These are phyloP conservation scores for Centropus unirufus DNA, from an alignment of 2,113 vertebrate species.

Conservation along the genomic window DNA sequence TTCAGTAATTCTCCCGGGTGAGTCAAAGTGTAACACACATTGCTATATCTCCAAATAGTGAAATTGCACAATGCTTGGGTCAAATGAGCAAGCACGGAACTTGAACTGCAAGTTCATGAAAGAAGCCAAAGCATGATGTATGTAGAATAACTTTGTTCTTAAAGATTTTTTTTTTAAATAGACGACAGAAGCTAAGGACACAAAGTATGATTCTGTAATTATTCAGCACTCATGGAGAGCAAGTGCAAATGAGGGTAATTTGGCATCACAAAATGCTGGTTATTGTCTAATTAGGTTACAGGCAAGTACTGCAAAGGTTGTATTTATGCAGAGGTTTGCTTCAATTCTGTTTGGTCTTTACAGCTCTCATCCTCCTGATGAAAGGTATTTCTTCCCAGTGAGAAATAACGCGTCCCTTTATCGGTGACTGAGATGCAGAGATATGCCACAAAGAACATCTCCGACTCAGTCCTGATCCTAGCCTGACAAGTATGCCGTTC, in stretches of 20 bases:
- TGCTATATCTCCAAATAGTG: not conserved
- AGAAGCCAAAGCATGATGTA: not conserved
- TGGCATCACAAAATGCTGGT: not conserved
- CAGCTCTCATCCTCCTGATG: not conserved
- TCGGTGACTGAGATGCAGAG: not conserved
- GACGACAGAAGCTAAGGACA: not conserved
- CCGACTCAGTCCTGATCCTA: not conserved
- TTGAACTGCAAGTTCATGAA: not conserved
- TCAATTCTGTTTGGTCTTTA: not conserved
- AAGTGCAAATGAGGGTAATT: not conserved
- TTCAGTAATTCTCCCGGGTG: not conserved
- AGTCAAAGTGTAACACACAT: not conserved
- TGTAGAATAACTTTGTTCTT: not conserved
- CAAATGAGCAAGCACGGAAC: not conserved
- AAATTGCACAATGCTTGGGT: not conserved
- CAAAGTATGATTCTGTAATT: not conserved
- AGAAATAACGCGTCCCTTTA: not conserved
- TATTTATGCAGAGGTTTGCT: not conserved
- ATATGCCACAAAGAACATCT: not conserved
- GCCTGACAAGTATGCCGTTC: not conserved
- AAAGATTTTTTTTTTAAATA: not conserved
- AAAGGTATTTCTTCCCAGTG: not conserved
- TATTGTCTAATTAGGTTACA: not conserved
- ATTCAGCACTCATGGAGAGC: not conserved
- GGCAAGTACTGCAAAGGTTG: not conserved